Evolutionary conservation across 2,797 vertebrate genomes (phyloP), one percentile per base, ranked within the genome.

Genomic region (Gobio occitaniae): DNA sequence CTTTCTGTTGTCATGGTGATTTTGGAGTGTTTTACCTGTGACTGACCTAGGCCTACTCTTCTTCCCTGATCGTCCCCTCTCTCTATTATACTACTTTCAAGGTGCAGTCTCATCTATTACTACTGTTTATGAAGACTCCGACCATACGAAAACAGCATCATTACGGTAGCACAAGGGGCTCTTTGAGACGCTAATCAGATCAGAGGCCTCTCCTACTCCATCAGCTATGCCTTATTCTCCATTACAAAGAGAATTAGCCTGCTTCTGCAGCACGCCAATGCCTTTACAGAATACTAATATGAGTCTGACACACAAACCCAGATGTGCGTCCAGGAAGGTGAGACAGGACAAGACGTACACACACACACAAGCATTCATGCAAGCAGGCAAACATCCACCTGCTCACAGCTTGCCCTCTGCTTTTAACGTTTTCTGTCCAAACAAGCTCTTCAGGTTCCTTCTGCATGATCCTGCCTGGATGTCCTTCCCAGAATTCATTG

Each of bases 131-230:
- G 72, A 72, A 52, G 72, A 79, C 77, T 79, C 72, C 9, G 50
- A 52, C 68, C 25, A 77, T 85, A 86, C 29, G 66, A 69, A 90
- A 86, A 86, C 86, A 74, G 78, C 78, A 84, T 88, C 86, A 90
- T 87, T 86, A 90, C 10, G 52, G 17, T 15, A 66, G 29, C 82
- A 69, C 59, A 80, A 84, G 78, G 17, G 74, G 41, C 81, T 88
- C 81, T 84, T 87, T 84, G 75, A 80, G 61, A 81, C 52, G 1
- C 50, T 87, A 90, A 89, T 87, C 87, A 85, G 87, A 88, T 87
- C 80, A 90, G 86, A 83, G 68, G 80, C 50, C 82, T 80, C 74
- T 83, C 82, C 83, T 61, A 84, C 54, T 86, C 76, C 86, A 88
- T 86, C 84, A 86, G 84, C 74, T 82, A 84, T 77, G n/a, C 77